Conservation (phyloP, 1,140 invertebrate genomes). For the Trichonephila inaurata region DNA sequence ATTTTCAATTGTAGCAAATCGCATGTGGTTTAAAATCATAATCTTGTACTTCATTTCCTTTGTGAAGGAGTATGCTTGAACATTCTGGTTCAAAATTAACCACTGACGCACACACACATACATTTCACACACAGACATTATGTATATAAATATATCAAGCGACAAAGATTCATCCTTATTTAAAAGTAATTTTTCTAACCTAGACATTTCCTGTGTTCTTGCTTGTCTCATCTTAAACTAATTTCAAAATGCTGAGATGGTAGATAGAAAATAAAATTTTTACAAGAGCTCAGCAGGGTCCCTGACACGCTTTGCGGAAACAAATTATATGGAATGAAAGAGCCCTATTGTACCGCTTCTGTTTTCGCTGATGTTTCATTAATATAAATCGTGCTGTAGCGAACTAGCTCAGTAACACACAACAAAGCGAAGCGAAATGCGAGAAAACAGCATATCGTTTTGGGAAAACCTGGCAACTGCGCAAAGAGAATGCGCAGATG, state of each 20-base stretch:
- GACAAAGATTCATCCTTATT: not conserved
- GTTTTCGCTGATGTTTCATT: slow-evolving; percentile 67
- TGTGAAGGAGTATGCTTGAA: too few species aligned
- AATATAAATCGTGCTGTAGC: slow-evolving; percentile 66
- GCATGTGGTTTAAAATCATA: too few species aligned
- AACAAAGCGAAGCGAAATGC: slow-evolving; percentile 64
- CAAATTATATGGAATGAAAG: slow-evolving; percentile 64
- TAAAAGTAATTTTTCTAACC: not conserved
- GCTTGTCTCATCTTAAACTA: slow-evolving; percentile 3
- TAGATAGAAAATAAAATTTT: slow-evolving; percentile 37
- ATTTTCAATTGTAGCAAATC: too few species aligned
- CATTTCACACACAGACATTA: too few species aligned
- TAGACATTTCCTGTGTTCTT: not conserved
- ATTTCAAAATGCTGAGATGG: slow-evolving; percentile 9
- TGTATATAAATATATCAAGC: too few species aligned
- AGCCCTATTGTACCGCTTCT: slow-evolving; percentile 49
- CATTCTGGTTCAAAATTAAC: too few species aligned
- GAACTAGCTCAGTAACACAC: slow-evolving; percentile 29
- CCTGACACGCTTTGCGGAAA: slow-evolving; percentile 63
- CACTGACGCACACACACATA: too few species aligned
- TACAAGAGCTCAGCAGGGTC: slow-evolving; percentile 35
- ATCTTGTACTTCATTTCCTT: too few species aligned
- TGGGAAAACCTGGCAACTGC: slow-evolving; percentile 69
- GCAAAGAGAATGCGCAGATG: slow-evolving; percentile 69
- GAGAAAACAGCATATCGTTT: slow-evolving; percentile 67